These are phyloP conservation scores for Rhinopomastus cyanomelas DNA, from an alignment of 2,113 vertebrate genomes.

Conservation along the genomic window DNA sequence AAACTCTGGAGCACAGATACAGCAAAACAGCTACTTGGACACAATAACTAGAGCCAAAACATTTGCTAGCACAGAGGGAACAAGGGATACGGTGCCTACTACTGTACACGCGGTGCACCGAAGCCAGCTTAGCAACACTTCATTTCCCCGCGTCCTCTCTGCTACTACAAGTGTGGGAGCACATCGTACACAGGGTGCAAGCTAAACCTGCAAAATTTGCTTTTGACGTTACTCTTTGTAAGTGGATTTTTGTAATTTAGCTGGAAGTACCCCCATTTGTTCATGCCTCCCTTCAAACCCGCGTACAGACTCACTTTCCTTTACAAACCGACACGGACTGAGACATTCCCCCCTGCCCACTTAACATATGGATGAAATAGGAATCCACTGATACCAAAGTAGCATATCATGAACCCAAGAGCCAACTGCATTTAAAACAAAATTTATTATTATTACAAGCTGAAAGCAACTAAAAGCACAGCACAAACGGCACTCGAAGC, in stretches of 20 bases:
- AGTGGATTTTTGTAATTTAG: background rate
- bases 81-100: background rate
- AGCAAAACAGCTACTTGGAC: background rate
- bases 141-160: accelerated
- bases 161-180: accelerated
- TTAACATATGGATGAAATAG: accelerated
- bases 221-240: background rate
- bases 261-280: background rate
- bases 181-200: accelerated
- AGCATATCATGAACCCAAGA: accelerated
- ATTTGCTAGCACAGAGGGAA: accelerated
- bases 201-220: background rate
- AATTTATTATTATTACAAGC: background rate
- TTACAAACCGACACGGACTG: background rate
- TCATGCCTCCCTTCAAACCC: background rate
- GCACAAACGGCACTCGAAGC: background rate
- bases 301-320: background rate
- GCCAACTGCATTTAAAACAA: accelerated
- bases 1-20: background rate
- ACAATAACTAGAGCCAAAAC: background rate
- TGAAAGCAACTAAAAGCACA: background rate
- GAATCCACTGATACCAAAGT: accelerated
- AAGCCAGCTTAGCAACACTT: accelerated
- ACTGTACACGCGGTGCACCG: background rate
- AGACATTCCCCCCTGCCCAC: background rate